Percentiles rank a stretch among this genome's conserved stretches.
Evolutionary conservation across 1,140 invertebrate genomes (phyloP).

Genomic region (Lysiphlebus fabarum): DNA sequence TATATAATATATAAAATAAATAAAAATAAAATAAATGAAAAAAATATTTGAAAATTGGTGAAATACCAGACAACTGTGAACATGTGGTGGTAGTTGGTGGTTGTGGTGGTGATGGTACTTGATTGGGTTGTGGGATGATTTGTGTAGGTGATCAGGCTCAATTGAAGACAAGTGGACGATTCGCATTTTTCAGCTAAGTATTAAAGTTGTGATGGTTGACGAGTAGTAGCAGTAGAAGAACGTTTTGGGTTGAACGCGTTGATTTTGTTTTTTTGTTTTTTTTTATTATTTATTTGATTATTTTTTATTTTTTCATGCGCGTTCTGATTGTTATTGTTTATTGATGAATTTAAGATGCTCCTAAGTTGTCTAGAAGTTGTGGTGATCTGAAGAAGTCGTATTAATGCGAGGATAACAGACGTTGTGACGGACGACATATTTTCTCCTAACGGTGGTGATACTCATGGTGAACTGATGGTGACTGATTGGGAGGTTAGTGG

Average conservation of each 20-base stretch:
- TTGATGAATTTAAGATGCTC: constrained; percentile 46
- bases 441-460: constrained; percentile 27
- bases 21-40: constrained; percentile 31
- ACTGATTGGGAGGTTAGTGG: constrained; percentile 56
- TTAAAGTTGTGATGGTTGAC: constrained; percentile 48
- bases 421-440: constrained; percentile 39
- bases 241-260: constrained; percentile 30
- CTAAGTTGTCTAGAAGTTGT: constrained; percentile 35
- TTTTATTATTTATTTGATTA: too few relatives aligned
- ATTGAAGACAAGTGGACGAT: constrained; percentile 49
- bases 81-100: constrained; percentile 50
- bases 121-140: constrained; percentile 50
- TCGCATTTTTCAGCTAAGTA: constrained; percentile 46
- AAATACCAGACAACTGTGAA: constrained; percentile 56
- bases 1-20: constrained; percentile 1
- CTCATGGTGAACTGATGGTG: constrained; percentile 50
- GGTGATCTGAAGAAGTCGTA: too few relatives aligned
- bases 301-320: constrained; percentile 34
- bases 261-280: constrained; percentile 16
- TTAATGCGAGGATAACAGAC: constrained; percentile 31
- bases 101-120: constrained; percentile 47
- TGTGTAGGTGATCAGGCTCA: constrained; percentile 55
- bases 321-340: constrained; percentile 33
- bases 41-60: constrained; percentile 53
- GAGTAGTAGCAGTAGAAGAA: constrained; percentile 46